These are phyloP conservation scores for Drosophila prosaltans DNA, from an alignment of 1,140 invertebrate genomes.

Conservation along the genomic window DNA sequence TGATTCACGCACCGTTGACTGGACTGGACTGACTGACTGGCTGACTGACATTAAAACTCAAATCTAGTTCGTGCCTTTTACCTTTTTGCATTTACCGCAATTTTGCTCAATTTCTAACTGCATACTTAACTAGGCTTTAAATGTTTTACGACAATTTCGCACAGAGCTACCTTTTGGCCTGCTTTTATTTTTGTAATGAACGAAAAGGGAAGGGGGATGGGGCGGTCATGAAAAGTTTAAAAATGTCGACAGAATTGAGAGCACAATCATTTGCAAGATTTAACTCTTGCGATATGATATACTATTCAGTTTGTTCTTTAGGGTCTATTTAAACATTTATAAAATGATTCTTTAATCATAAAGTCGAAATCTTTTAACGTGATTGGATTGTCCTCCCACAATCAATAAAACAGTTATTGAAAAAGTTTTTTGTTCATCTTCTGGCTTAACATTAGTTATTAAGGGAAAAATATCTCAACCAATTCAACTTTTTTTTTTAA, in stretches of 20 bases:
- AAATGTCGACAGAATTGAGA: background rate
- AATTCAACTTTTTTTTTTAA: background rate
- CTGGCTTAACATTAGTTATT: background rate
- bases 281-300: background rate
- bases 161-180: constrained; percentile 14
- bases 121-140: constrained; percentile 32
- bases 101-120: constrained; percentile 39
- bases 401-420: too few relatives aligned
- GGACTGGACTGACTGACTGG: background rate
- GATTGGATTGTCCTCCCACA: too few relatives aligned
- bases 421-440: too few relatives aligned
- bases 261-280: background rate
- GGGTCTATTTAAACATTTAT: too few relatives aligned
- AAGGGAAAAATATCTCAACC: too few relatives aligned
- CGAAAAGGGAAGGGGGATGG: background rate
- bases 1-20: constrained; percentile 48
- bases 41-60: constrained; percentile 18
- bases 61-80: constrained; percentile 9
- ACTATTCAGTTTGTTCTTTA: background rate
- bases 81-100: constrained; percentile 22
- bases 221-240: background rate
- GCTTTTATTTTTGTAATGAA: constrained; percentile 7
- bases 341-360: too few relatives aligned
- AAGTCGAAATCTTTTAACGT: too few relatives aligned
- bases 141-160: constrained; percentile 13